Evolutionary conservation across 2,888 invertebrate genomes (phyloP), one percentile per base, ranked within the genome.

Genomic region (Synergus japonicus): DNA sequence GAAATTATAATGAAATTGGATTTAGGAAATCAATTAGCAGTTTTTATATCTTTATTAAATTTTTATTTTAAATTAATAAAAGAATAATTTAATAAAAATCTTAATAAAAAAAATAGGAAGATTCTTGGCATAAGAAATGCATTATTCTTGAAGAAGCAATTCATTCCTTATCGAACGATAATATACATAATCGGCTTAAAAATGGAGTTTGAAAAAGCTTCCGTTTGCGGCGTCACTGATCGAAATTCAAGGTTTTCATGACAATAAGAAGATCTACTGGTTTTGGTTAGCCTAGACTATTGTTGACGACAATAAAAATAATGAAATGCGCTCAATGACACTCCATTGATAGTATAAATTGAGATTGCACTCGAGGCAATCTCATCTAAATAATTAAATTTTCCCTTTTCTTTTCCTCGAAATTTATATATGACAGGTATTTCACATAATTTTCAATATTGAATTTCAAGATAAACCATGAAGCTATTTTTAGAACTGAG

Each of bases 401-500:
- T 63, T 63, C n/a, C 12, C n/a, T 9, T 63, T 63, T 9, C n/a
- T n/a, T 54, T n/a, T 8, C 3, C 54, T n/a, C 8, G 9, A n/a
- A 54, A n/a, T n/a, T n/a, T 1, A 1, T 54, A 8, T n/a, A n/a
- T 54, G 54, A 0, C 2, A 8, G n/a, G n/a, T 54, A 54, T 54
- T 54, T n/a, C 15, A 29, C 29, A 29, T n/a, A 22, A 67, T 69
- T 49, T 67, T 69, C 9, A 69, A 49, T 69, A 7, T 46, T 44
- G 22, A 22, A 67, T 46, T 46, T 9, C 7, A 10, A 69, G 13
- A 49, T 46, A 22, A 54, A 37, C 54, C 49, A 37, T 73, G 54
- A 54, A 54, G 29, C 7, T 29, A 69, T 29, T 69, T 29, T 18
- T 69, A 69, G 69, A 18, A 73, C n/a, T 73, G 49, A 73, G 73